These are phyloP conservation scores for Heliconius hewitsoni DNA, from an alignment of 1,140 invertebrate species.

Conservation along the genomic window DNA sequence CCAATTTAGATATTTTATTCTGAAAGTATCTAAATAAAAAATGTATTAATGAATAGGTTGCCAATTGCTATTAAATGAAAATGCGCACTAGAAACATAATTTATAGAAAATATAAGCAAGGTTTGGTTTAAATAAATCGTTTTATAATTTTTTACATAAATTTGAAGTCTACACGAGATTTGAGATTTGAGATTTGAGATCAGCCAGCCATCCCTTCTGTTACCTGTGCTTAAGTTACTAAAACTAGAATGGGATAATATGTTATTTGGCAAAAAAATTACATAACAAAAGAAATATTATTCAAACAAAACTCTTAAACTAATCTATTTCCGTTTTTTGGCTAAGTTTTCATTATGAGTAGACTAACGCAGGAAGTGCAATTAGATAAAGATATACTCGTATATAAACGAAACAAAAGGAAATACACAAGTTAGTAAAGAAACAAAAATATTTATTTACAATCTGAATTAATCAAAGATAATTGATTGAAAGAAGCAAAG, in stretches of 20 bases:
- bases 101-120: no score
- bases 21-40: neutral
- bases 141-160: neutral
- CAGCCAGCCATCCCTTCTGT: neutral
- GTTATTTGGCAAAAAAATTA: no score
- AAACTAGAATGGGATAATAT: neutral
- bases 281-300: neutral
- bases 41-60: neutral
- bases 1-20: constrained; percentile 64
- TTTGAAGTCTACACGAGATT: neutral
- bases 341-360: no score
- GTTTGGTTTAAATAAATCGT: no score
- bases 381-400: no score
- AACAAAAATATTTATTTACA: neutral
- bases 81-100: no score
- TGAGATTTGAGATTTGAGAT: neutral
- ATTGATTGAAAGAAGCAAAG: constrained; percentile 25
- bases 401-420: no score
- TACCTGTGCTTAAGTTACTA: neutral
- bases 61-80: neutral
- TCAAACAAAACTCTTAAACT: neutral
- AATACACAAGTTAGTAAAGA: neutral
- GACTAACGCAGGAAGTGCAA: no score
- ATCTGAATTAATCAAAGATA: constrained; percentile 9
- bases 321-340: neutral